phyloP scores from a whole-genome alignment of 1,140 invertebrate genomes.

The Choristoneura fumiferana region DNA sequence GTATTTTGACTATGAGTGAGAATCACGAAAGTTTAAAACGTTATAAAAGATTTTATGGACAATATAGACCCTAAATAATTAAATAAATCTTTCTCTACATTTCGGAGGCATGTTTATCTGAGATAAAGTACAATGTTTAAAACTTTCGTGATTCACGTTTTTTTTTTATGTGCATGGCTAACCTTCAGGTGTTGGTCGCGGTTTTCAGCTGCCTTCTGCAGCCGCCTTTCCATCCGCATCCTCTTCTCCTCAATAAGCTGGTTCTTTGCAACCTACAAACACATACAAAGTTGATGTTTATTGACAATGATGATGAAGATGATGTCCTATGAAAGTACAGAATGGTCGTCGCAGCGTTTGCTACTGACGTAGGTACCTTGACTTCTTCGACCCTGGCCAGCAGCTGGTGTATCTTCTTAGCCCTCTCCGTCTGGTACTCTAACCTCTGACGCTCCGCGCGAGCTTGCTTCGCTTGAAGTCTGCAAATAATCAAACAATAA shows the following conservation, averaged over 20 bases:
- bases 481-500: conserved; percentile 19
- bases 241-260: conserved; percentile 92
- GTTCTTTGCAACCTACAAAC: conserved; percentile 85
- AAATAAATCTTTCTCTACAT: too few relatives aligned
- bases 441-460: conserved; percentile 89
- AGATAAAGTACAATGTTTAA: too few relatives aligned
- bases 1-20: too few relatives aligned
- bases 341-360: too few relatives aligned
- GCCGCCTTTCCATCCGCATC: conserved; percentile 89
- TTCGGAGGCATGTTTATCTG: too few relatives aligned
- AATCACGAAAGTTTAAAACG: too few relatives aligned
- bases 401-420: conserved; percentile 90
- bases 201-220: conserved; percentile 95
- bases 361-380: conserved; percentile 75
- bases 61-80: too few relatives aligned
- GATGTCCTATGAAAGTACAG: too few relatives aligned
- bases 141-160: too few relatives aligned
- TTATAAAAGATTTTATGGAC: too few relatives aligned
- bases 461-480: conserved; percentile 94
- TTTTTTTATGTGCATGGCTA: background rate
- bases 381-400: conserved; percentile 95
- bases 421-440: conserved; percentile 90
- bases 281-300: too few relatives aligned
- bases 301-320: too few relatives aligned
- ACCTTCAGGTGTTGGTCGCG: conserved; percentile 85